Conservation (phyloP, 1,140 invertebrate species). For the Oppia nitens region DNA sequence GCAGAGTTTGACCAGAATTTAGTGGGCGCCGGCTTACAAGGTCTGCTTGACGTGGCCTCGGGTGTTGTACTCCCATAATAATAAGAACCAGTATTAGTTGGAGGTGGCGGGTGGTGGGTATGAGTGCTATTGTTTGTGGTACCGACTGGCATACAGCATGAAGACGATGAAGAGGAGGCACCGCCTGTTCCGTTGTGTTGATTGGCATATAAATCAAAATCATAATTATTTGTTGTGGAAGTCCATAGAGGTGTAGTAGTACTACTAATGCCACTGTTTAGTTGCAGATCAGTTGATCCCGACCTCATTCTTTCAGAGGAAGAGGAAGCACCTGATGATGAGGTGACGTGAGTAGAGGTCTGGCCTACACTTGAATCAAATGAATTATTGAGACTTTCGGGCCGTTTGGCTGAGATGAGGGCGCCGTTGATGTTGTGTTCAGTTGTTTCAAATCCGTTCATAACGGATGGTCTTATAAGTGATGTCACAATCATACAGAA, state of each 20-base stretch:
- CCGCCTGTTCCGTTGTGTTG: conserved; percentile 2
- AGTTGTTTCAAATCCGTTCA: conserved; percentile 9
- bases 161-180: not conserved
- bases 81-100: not conserved
- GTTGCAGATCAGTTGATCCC: conserved; percentile 1
- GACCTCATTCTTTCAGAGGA: conserved; percentile 9
- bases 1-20: conserved; percentile 14
- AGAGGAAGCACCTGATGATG: conserved; percentile 1
- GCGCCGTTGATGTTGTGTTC: not conserved
- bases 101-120: not conserved
- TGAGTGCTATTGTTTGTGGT: not conserved
- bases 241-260: conserved; percentile 7
- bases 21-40: conserved; percentile 1
- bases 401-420: not conserved
- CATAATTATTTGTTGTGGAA: not conserved
- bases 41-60: not conserved
- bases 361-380: not conserved
- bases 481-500: no score
- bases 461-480: not conserved
- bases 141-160: not conserved
- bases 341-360: not conserved
- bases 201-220: conserved; percentile 5
- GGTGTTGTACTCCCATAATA: not conserved
- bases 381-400: not conserved
- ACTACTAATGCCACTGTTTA: not conserved